A percentile compares a stretch with the other conserved stretches of the same genome.
phyloP scores from a whole-genome alignment of 1,140 invertebrate species.

The Pseudomyrmex cubaensis region DNA sequence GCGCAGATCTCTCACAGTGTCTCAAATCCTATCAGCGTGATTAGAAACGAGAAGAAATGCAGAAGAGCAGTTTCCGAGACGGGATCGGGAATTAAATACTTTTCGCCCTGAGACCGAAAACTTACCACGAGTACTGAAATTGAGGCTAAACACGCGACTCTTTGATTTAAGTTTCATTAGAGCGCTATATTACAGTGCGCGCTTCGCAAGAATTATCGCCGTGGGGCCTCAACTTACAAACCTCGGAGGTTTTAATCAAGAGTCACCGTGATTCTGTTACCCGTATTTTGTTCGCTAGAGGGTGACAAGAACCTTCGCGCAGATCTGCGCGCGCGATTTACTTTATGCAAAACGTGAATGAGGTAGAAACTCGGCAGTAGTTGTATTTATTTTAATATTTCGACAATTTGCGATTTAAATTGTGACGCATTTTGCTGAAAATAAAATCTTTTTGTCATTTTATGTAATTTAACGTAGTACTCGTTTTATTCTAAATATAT shows the following conservation, averaged over 20 bases:
- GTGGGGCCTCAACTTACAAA: background rate
- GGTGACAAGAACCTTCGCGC: background rate
- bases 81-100: slow-evolving; percentile 17
- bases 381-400: background rate
- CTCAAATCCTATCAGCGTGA: slow-evolving; percentile 1
- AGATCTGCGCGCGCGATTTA: background rate
- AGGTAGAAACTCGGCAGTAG: background rate
- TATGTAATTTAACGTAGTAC: background rate
- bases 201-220: slow-evolving; percentile 15
- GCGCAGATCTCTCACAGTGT: background rate
- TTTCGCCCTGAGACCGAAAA: slow-evolving; percentile 3
- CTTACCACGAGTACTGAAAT: background rate
- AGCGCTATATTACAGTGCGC: background rate
- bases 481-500: too few relatives aligned
- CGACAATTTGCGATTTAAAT: background rate
- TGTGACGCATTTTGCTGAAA: background rate
- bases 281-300: background rate
- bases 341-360: slow-evolving; percentile 25
- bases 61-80: background rate
- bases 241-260: slow-evolving; percentile 33
- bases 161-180: slow-evolving; percentile 34
- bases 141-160: background rate
- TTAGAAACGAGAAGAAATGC: slow-evolving; percentile 9
- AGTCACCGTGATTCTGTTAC: background rate
- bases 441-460: background rate